Evolutionary conservation across 2,888 invertebrate genomes (phyloP).

Genomic region (Amiota minor): DNA sequence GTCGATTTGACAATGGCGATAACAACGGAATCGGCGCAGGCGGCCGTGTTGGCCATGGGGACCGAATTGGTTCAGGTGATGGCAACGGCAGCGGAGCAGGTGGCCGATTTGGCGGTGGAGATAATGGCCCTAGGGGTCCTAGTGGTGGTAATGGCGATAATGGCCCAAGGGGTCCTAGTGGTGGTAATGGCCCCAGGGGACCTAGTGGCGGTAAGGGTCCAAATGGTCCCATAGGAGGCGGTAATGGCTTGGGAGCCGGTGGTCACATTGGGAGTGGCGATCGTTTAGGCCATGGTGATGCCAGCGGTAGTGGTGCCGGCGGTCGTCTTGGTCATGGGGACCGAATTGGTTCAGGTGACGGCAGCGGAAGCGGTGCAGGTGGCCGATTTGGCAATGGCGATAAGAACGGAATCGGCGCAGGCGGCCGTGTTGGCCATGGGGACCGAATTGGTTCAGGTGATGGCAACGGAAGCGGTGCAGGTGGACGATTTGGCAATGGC

Average conservation of each 20-base stretch:
- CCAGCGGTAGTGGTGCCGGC: constrained; percentile 46
- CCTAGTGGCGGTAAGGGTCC: constrained; percentile 68
- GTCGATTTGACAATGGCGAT: constrained; percentile 63
- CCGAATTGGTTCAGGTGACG: no score
- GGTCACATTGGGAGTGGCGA: constrained; percentile 41
- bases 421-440: constrained; percentile 52
- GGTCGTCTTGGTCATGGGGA: background rate
- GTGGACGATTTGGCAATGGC: constrained; percentile 41
- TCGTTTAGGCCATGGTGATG: constrained; percentile 41
- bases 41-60: constrained; percentile 53
- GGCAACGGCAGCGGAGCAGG: constrained; percentile 36
- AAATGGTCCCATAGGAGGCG: constrained; percentile 1
- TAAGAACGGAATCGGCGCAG: constrained; percentile 42
- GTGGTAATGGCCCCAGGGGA: constrained; percentile 68
- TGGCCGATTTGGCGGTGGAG: constrained; percentile 42
- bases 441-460: constrained; percentile 43
- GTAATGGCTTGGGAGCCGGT: constrained; percentile 63
- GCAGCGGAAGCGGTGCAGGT: constrained; percentile 29
- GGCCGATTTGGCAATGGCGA: constrained; percentile 65
- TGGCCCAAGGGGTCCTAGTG: constrained; percentile 63
- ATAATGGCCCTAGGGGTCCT: constrained; percentile 71
- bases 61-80: constrained; percentile 40
- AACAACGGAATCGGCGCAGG: constrained; percentile 43
- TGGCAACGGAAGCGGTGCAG: constrained; percentile 35
- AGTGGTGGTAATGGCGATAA: constrained; percentile 63